Percentiles rank a stretch among this genome's conserved stretches.
These are phyloP conservation scores for Campoletis sonorensis DNA, from an alignment of 1,140 invertebrate species.

Conservation along the genomic window DNA sequence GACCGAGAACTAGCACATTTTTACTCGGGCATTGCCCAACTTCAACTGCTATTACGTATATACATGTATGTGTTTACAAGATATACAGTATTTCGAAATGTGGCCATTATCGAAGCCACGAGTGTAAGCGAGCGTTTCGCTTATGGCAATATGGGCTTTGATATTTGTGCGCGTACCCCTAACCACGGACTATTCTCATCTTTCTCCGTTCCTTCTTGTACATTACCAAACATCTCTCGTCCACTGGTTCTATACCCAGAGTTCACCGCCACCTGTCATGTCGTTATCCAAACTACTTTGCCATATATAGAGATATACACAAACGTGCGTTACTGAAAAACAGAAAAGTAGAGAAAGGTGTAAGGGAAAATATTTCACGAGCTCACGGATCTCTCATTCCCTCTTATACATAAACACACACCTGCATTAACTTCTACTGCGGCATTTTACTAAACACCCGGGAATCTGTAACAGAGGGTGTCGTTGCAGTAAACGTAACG, in stretches of 20 bases:
- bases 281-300: conserved; percentile 11
- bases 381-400: not conserved
- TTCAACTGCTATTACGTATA: not conserved
- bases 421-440: conserved; percentile 27
- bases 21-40: not conserved
- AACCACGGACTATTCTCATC: not conserved
- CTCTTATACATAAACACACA: not conserved
- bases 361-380: not conserved
- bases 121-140: conserved; percentile 10
- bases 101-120: not conserved
- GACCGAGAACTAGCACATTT: not conserved
- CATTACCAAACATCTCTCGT: not conserved
- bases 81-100: conserved; percentile 8
- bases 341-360: not conserved
- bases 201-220: not conserved
- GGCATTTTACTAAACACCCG: not conserved
- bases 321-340: no score
- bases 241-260: not conserved
- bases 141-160: not conserved
- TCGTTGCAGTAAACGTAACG: not conserved
- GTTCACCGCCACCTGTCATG: conserved; percentile 22
- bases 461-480: conserved; percentile 6
- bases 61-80: not conserved
- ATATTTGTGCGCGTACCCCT: not conserved
- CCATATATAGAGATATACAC: not conserved